A percentile compares a stretch with the other conserved stretches of the same genome.
Conservation (phyloP, 2,888 invertebrate species). For the Hypercompe scribonia region DNA sequence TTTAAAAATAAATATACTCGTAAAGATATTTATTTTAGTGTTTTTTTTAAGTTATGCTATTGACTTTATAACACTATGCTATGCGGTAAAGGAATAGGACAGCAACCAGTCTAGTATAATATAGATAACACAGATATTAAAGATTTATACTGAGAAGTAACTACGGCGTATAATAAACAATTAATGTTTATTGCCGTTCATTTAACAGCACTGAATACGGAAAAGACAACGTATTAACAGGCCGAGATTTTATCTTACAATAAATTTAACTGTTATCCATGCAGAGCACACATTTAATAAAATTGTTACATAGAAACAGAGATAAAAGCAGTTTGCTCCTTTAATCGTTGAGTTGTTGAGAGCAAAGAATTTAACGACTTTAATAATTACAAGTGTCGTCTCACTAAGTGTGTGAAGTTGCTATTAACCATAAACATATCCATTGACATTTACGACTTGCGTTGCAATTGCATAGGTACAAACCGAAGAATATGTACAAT, state of each 20-base stretch:
- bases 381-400: slow-evolving; percentile 48
- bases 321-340: slow-evolving; percentile 12
- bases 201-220: slow-evolving; percentile 39
- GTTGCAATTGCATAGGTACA: slow-evolving; percentile 57
- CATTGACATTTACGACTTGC: slow-evolving; percentile 52
- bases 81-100: neutral
- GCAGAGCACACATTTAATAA: slow-evolving; percentile 17
- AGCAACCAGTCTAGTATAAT: neutral
- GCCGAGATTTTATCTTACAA: slow-evolving; percentile 42
- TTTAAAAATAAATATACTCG: too few species aligned
- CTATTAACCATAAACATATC: slow-evolving; percentile 36
- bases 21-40: too few species aligned
- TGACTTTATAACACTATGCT: neutral
- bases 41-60: neutral
- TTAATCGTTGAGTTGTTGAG: slow-evolving; percentile 20
- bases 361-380: slow-evolving; percentile 35
- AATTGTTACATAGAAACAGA: slow-evolving; percentile 28
- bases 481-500: slow-evolving; percentile 37
- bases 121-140: slow-evolving; percentile 28
- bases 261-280: slow-evolving; percentile 26
- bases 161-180: slow-evolving; percentile 33
- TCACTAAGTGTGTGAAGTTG: slow-evolving; percentile 21
- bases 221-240: slow-evolving; percentile 33
- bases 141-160: slow-evolving; percentile 27
- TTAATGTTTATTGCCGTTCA: slow-evolving; percentile 33